These are phyloP conservation scores for Sarcophaga bullata DNA, from an alignment of 1,140 invertebrate species.

Conservation along the genomic window DNA sequence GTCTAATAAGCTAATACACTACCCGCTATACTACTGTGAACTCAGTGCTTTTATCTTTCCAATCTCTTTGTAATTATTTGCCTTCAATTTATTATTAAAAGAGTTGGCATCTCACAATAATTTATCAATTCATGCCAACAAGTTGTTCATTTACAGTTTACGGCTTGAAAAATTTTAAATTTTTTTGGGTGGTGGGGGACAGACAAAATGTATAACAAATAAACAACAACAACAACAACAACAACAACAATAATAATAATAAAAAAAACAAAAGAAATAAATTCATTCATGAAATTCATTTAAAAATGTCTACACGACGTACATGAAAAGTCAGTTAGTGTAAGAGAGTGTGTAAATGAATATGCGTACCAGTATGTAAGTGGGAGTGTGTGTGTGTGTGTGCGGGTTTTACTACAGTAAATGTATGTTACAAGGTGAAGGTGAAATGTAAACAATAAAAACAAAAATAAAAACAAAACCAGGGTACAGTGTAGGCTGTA, in stretches of 20 bases:
- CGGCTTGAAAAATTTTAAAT: background rate
- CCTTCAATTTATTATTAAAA: too few relatives aligned
- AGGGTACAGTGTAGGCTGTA: too few relatives aligned
- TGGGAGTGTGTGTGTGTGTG: background rate
- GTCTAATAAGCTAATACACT: too few relatives aligned
- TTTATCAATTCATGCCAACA: too few relatives aligned
- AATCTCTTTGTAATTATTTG: too few relatives aligned
- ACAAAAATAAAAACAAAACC: background rate
- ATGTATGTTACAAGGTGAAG: slow-evolving; percentile 37
- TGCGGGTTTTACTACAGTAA: background rate
- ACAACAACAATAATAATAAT: too few relatives aligned
- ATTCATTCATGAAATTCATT: slow-evolving; percentile 32
- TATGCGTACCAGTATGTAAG: background rate
- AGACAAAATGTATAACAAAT: background rate
- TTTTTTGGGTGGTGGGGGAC: background rate
- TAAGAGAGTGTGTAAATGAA: background rate
- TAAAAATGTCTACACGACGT: background rate
- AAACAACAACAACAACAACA: too few relatives aligned
- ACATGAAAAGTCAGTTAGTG: background rate
- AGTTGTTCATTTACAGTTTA: too few relatives aligned
- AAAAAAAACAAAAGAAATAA: background rate
- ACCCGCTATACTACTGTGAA: too few relatives aligned
- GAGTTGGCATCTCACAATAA: too few relatives aligned
- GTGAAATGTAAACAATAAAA: slow-evolving; percentile 15
- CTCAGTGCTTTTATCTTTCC: too few relatives aligned